Conservation (phyloP, 2,113 vertebrate genomes). For the Oreotragus oreotragus region DNA sequence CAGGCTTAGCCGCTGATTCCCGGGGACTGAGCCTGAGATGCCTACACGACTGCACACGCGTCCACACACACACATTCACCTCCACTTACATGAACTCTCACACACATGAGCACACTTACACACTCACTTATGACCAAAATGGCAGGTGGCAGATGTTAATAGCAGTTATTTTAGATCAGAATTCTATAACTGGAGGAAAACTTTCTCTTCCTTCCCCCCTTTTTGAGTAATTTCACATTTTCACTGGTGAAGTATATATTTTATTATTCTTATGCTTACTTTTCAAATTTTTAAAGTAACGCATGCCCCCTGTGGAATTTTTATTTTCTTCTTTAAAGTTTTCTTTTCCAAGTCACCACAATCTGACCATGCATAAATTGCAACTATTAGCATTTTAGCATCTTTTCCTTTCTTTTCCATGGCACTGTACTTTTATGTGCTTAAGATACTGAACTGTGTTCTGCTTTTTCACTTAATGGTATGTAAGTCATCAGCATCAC, state of each 20-base stretch:
- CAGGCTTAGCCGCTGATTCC: neutral
- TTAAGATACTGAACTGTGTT: neutral
- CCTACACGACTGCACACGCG: accelerated
- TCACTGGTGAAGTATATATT: neutral
- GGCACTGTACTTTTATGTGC: neutral
- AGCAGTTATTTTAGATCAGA: neutral
- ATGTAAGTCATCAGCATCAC: neutral
- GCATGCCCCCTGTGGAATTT: neutral
- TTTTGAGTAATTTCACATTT: neutral
- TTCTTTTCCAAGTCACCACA: neutral
- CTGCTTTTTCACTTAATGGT: neutral
- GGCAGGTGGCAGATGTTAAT: neutral
- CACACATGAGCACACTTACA: neutral
- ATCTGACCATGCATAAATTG: neutral
- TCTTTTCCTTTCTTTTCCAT: neutral
- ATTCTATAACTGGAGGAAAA: neutral
- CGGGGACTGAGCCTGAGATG: too few species aligned
- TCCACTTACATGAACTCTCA: neutral
- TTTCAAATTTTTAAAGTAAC: neutral
- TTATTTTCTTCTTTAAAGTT: neutral
- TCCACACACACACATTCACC: accelerated
- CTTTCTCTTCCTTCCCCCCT: neutral
- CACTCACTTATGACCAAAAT: neutral
- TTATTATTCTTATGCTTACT: neutral
- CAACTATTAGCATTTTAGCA: neutral